These are phyloP conservation scores for Danio aesculapii DNA, from an alignment of 2,797 vertebrate genomes.

Conservation along the genomic window DNA sequence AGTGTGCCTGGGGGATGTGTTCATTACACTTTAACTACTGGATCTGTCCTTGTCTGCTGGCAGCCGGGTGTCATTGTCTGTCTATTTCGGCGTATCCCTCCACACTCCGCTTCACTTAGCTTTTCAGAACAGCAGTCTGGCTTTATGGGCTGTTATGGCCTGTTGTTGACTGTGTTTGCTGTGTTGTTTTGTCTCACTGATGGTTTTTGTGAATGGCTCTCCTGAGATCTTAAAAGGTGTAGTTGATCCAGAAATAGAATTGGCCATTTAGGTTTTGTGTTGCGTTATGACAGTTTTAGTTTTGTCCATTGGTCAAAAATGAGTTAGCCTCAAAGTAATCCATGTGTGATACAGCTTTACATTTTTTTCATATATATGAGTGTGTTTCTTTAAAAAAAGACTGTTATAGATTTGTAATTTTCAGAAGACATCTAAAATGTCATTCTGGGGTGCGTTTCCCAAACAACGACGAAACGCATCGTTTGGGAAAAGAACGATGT, in stretches of 20 bases:
- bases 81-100: slow-evolving; percentile 53
- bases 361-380: too few relatives aligned
- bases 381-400: too few relatives aligned
- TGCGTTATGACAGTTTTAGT: too few relatives aligned
- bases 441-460: too few relatives aligned
- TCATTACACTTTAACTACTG: slow-evolving; percentile 83
- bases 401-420: too few relatives aligned
- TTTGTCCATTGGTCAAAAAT: too few relatives aligned
- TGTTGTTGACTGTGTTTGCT: background rate
- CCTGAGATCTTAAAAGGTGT: background rate
- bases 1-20: slow-evolving; percentile 77
- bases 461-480: too few relatives aligned
- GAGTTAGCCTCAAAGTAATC: too few relatives aligned
- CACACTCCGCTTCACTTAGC: slow-evolving; percentile 30
- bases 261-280: too few relatives aligned
- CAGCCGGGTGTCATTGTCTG: slow-evolving; percentile 76
- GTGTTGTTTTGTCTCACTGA: background rate
- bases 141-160: slow-evolving; percentile 39
- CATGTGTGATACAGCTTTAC: too few relatives aligned
- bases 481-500: too few relatives aligned
- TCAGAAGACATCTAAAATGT: too few relatives aligned
- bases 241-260: background rate
- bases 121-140: slow-evolving; percentile 38
- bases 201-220: background rate
- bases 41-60: slow-evolving; percentile 79